phyloP scores from a whole-genome alignment of 1,140 invertebrate species.

The Contarinia nasturtii region DNA sequence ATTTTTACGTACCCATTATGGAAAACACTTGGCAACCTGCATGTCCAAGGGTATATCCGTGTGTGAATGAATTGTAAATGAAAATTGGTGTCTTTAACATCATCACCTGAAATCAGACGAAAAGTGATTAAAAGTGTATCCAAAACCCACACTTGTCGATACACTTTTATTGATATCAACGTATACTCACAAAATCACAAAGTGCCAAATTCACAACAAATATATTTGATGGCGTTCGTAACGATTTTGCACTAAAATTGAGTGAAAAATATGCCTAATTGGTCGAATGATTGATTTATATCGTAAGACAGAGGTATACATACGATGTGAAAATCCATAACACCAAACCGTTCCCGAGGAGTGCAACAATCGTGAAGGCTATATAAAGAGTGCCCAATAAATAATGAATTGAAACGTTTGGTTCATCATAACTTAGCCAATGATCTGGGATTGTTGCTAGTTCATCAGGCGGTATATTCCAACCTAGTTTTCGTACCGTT shows the following conservation, averaged over 20 bases:
- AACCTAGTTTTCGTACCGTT: conserved; percentile 40
- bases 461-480: conserved; percentile 57
- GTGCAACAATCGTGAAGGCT: conserved; percentile 53
- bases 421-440: conserved; percentile 61
- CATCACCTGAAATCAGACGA: too few species aligned
- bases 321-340: conserved; percentile 74
- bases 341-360: conserved; percentile 72
- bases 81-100: conserved; percentile 73
- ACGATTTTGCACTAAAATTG: conserved; percentile 48
- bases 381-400: conserved; percentile 62
- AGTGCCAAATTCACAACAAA: conserved; percentile 75
- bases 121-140: too few species aligned
- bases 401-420: conserved; percentile 64
- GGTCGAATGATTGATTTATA: too few species aligned
- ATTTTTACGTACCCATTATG: conserved; percentile 50
- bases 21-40: conserved; percentile 60
- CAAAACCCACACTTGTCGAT: too few species aligned
- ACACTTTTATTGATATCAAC: too few species aligned
- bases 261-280: not conserved
- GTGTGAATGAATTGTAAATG: conserved; percentile 67
- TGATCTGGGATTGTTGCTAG: conserved; percentile 59
- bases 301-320: conserved; percentile 11
- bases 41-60: conserved; percentile 50
- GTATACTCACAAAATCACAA: conserved; percentile 69
- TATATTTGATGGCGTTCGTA: conserved; percentile 77